Conservation (phyloP, 64 coral and sea anemone genomes). For the Stichodactyla helianthus region DNA sequence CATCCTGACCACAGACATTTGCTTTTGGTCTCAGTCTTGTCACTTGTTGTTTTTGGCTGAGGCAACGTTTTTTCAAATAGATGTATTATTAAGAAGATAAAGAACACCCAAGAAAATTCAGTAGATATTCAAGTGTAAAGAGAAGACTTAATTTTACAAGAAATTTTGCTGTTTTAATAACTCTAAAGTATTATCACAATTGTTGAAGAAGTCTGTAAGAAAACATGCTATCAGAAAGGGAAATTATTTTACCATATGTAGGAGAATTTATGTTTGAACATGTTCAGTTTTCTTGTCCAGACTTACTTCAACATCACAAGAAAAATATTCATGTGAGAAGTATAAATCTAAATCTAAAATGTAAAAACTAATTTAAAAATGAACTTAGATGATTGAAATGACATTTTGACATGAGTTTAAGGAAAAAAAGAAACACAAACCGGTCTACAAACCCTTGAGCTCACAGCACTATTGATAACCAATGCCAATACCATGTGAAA, state of each 20-base stretch:
- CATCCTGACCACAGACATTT: too few relatives aligned
- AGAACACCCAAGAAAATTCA: too few relatives aligned
- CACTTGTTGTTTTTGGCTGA: too few relatives aligned
- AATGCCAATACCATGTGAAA: not conserved
- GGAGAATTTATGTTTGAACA: not conserved
- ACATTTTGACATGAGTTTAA: not conserved
- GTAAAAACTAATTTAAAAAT: not conserved
- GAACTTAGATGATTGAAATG: not conserved
- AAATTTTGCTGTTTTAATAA: too few relatives aligned
- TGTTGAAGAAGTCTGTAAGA: not conserved
- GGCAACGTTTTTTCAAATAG: too few relatives aligned
- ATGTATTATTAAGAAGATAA: too few relatives aligned
- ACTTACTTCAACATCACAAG: not conserved
- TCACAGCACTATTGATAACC: not conserved
- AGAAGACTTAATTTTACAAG: too few relatives aligned
- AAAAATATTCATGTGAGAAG: not conserved
- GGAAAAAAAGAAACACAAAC: not conserved
- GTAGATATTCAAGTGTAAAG: too few relatives aligned
- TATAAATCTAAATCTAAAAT: too few relatives aligned
- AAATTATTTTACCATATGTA: not conserved
- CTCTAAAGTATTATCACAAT: not conserved
- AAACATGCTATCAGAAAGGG: not conserved
- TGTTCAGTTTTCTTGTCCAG: not conserved
- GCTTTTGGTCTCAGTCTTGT: too few relatives aligned
- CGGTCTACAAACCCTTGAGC: constrained; percentile 1